Conservation (phyloP, 2,888 invertebrate genomes). For the Tryphoninae sp. region DNA sequence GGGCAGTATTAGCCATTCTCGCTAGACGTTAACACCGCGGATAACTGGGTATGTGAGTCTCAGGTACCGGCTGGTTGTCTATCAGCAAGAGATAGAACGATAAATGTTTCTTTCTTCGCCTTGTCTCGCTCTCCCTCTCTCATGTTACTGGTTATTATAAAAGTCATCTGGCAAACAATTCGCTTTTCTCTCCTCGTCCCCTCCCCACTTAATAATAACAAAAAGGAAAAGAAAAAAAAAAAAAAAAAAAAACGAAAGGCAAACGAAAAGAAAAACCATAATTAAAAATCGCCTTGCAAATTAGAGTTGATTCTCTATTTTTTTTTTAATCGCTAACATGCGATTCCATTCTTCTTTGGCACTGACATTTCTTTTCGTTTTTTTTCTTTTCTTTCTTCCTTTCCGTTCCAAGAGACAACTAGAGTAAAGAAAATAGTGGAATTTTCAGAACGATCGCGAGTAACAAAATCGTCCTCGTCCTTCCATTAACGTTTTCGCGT, state of each 20-base stretch:
- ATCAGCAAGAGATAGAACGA: slow-evolving; percentile 59
- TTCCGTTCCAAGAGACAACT: slow-evolving; percentile 14
- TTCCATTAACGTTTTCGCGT: slow-evolving; percentile 6
- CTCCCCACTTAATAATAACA: slow-evolving; percentile 29
- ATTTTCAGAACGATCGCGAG: slow-evolving; percentile 9
- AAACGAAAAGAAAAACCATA: slow-evolving; percentile 2
- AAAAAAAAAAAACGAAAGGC: slow-evolving; percentile 49
- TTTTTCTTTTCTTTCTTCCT: slow-evolving; percentile 5
- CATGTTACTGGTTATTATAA: slow-evolving; percentile 30
- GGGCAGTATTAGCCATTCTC: slow-evolving; percentile 68
- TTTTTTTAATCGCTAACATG: slow-evolving; percentile 22
- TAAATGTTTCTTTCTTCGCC: slow-evolving; percentile 17
- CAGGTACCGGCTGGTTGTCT: slow-evolving; percentile 62
- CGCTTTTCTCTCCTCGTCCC: slow-evolving; percentile 12
- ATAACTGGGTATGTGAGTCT: slow-evolving; percentile 47
- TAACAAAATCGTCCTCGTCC: slow-evolving; percentile 1
- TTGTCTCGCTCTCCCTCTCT: slow-evolving; percentile 2
- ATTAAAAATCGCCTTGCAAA: slow-evolving; percentile 15
- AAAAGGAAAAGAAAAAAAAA: slow-evolving; percentile 10
- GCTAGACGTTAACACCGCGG: slow-evolving; percentile 56
- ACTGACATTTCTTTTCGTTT: slow-evolving; percentile 56
- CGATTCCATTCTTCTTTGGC: slow-evolving; percentile 66
- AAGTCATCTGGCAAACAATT: slow-evolving; percentile 53
- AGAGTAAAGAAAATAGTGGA: slow-evolving; percentile 2
- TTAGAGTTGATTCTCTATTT: slow-evolving; percentile 24